phyloP scores from a whole-genome alignment of 1,140 invertebrate species.

The Ceratina japonica region DNA sequence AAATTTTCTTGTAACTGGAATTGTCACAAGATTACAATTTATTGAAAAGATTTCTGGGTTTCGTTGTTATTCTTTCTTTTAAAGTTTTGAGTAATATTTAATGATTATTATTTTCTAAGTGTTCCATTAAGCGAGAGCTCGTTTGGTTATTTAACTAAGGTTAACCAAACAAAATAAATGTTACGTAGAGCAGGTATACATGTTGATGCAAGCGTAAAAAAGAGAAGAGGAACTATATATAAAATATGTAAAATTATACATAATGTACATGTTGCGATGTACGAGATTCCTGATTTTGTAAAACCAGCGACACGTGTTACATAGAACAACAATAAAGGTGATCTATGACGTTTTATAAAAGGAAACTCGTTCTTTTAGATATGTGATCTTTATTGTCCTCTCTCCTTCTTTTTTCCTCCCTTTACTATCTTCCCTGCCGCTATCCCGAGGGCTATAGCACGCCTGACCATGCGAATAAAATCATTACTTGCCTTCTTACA shows the following conservation, averaged over 20 bases:
- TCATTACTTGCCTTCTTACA: slow-evolving; percentile 1
- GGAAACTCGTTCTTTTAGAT: slow-evolving; percentile 40
- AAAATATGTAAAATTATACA: slow-evolving; percentile 44
- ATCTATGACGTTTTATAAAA: slow-evolving; percentile 66
- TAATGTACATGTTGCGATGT: slow-evolving; percentile 48
- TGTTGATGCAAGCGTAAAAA: slow-evolving; percentile 28
- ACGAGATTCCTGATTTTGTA: slow-evolving; percentile 67
- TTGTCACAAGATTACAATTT: no score
- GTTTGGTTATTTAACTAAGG: slow-evolving; percentile 42
- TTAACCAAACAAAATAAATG: slow-evolving; percentile 28
- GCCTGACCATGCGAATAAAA: not conserved
- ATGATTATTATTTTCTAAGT: not conserved
- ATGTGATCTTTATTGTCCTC: slow-evolving; percentile 34
- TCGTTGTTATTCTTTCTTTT: no score
- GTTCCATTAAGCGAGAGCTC: slow-evolving; percentile 29
- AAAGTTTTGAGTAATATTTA: not conserved
- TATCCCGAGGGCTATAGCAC: no score
- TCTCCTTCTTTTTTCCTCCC: not conserved
- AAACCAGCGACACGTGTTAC: slow-evolving; percentile 64
- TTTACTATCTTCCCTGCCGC: not conserved
- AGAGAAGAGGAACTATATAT: slow-evolving; percentile 17
- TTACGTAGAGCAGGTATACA: slow-evolving; percentile 34
- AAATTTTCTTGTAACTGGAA: no score
- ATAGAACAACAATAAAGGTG: slow-evolving; percentile 65
- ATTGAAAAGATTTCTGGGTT: no score